Evolutionary conservation across 2,888 invertebrate genomes (phyloP), one percentile per base, ranked within the genome.

Genomic region (Erebia epiphron): DNA sequence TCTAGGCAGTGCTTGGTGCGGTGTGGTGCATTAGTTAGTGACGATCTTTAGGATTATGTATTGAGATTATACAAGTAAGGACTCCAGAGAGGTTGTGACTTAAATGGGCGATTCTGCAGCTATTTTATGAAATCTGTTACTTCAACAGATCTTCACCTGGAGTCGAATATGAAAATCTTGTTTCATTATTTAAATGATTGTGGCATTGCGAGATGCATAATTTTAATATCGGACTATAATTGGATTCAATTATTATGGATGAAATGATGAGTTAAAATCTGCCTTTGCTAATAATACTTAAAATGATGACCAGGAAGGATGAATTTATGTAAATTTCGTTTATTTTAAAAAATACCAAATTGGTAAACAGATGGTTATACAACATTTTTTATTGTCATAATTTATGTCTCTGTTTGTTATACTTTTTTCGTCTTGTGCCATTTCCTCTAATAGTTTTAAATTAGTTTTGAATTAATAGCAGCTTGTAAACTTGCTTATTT

Each of bases 51-150:
- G 83, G 46, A 63, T 71, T 67, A 62, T 77, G 76, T 85, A 86
- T 80, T 89, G 90, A 90, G 90, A 91, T 91, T 90, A 85, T 79
- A 76, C 69, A 57, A 73, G 64, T 67, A 63, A 64, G 61, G 70
- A 73, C 74, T 75, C 74, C 73, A 69, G 70, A 57, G 49, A 66
- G 69, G 41, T 68, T 69, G 68, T 73, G 75, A 76, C 66, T 75
- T 73, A 64, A 58, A 58, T 16, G 70, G 67, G 68, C 70, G 66
- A 49, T 52, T 60, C 46, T 35, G 67, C 74, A 74, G 70, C 69
- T 73, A 67, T 74, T 68, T 54, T 63, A 66, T 66, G 52, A 60
- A 50, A 58, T 64, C 56, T 73, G 65, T 72, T 52, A 21, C 73
- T 60, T 63, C 67, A 67, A 62, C 43, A 57, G 63, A 43, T 68